A percentile compares a stretch with the other conserved stretches of the same genome.
Conservation (phyloP, 2,888 invertebrate genomes). For the Sisyra terminalis region DNA sequence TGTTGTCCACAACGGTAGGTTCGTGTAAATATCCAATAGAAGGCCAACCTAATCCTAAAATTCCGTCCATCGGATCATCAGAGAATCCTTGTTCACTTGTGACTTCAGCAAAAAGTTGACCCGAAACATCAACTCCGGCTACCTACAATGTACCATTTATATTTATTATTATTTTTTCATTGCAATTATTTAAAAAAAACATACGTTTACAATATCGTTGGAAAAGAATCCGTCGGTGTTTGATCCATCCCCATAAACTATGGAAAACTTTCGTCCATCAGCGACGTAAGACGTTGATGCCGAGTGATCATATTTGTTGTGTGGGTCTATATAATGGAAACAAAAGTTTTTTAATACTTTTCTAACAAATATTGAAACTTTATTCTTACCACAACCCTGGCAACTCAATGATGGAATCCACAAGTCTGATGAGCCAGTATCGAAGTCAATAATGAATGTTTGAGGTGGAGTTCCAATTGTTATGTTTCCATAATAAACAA, state of each 20-base stretch:
- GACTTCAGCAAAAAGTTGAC: slow-evolving; percentile 88
- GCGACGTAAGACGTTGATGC: slow-evolving; percentile 62
- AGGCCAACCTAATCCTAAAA: slow-evolving; percentile 75
- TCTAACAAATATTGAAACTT: too few relatives aligned
- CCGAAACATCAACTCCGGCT: slow-evolving; percentile 45
- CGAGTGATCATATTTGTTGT: slow-evolving; percentile 18
- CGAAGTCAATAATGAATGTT: too few relatives aligned
- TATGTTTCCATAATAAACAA: too few relatives aligned
- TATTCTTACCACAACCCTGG: too few relatives aligned
- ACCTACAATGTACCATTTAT: neutral
- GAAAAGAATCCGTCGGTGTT: slow-evolving; percentile 83
- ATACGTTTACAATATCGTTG: slow-evolving; percentile 61
- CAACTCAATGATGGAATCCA: too few relatives aligned
- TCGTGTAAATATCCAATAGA: slow-evolving; percentile 76
- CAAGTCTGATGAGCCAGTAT: too few relatives aligned
- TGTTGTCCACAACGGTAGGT: slow-evolving; percentile 71
- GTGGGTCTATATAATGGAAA: too few relatives aligned
- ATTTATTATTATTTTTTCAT: too few relatives aligned
- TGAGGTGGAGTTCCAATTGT: too few relatives aligned
- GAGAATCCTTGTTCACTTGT: slow-evolving; percentile 76
- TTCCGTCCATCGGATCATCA: slow-evolving; percentile 92
- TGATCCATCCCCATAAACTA: slow-evolving; percentile 75
- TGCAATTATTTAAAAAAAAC: slow-evolving; percentile 41
- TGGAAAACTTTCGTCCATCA: slow-evolving; percentile 76
- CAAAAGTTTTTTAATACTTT: too few relatives aligned